Base-by-base conservation (phyloP, 2,113 vertebrate genomes). In the Peromyscus maniculatus region DNA sequence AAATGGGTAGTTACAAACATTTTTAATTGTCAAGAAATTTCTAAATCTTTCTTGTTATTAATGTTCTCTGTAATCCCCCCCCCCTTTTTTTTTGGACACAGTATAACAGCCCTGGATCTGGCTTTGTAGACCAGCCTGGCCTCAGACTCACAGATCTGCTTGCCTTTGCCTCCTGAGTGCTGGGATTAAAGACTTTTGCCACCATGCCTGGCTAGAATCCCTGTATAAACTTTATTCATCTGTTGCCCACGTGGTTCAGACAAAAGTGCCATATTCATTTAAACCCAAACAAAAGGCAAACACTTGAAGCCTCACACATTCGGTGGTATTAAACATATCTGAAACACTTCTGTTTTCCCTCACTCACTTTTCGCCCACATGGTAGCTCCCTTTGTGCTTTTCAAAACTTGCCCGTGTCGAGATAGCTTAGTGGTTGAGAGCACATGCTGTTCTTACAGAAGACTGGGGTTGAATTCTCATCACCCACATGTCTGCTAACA, bases 11-110 rank as follows among this genome's bases (percentile, higher is more conserved):
- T 64, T 49, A 80, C 59, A 96, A 93, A 89, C 28, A 36, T 17
- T 89, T 91, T 71, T 87, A 80, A 64, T 82, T 89, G 19, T 74
- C 71, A 84, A 90, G 79, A 97, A 96, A 94, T 93, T 79, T 86
- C 36, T 93, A 7, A 93, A 87, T 19, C 28, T 87, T 79, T 19
- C 28, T 87, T 79, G 7, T 22, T 36, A 94, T 87, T 79, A 43
- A 55, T 88, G 46, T 92, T 91, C 87, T 82, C 8, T 39, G 11
- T 62, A 84, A 26, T 62, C 9, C 31, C 28, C 21, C 24, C 5
- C 9, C 24, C 9, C 62, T 26, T n/a, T n/a, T n/a, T n/a, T n/a
- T n/a, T n/a, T n/a, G n/a, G n/a, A n/a, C n/a, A n/a, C n/a, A n/a
- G 13, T 36, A 19, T 57, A 39, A 74, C 36, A 57, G 36, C 79